Base-by-base conservation (phyloP, 2,888 invertebrate species). In the Alcis repandata region DNA sequence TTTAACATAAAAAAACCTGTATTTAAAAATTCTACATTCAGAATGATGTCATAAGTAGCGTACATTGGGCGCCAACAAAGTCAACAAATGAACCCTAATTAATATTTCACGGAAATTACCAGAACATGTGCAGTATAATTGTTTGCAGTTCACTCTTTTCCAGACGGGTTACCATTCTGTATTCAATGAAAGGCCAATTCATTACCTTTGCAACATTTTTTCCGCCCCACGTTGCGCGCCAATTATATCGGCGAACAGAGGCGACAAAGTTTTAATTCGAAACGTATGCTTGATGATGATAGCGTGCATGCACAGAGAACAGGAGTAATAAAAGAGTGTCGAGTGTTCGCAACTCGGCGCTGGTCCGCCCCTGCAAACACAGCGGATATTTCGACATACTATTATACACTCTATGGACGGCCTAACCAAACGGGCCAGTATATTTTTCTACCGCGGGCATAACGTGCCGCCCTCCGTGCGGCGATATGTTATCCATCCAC, bases 241-340 rank as follows among this genome's bases (percentile, higher is more conserved):
- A 88, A 82, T 85, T 77, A 79, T 83, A 79, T 51, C 36, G 8
- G 19, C 72, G 71, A 71, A 77, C 74, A 77, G 79, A 74, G 73
- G 80, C 79, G 80, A 76, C 79, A 86, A 88, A 87, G 86, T 86
- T 90, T 91, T 90, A 90, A 90, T 90, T 89, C 83, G 80, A 83
- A 82, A 77, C 86, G 86, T 86, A 85, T 86, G 89, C 81, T 86
- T 83, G 85, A 87, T 88, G 87, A 88, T 85, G 84, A 82, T 82
- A 86, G 84, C 79, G 84, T 73, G 74, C 70, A 73, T 80, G 87
- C 88, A 90, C 90, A 90, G 90, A 84, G 88, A 85, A 85, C 86
- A 86, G 83, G 85, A 87, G 89, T 89, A 89, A 90, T 91, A 89
- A 90, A 90, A 87, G 91, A 91, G 90, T 87, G 89, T 89, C 85